phyloP scores from a whole-genome alignment of 2,113 vertebrate species.

The Hemiscyllium ocellatum region DNA sequence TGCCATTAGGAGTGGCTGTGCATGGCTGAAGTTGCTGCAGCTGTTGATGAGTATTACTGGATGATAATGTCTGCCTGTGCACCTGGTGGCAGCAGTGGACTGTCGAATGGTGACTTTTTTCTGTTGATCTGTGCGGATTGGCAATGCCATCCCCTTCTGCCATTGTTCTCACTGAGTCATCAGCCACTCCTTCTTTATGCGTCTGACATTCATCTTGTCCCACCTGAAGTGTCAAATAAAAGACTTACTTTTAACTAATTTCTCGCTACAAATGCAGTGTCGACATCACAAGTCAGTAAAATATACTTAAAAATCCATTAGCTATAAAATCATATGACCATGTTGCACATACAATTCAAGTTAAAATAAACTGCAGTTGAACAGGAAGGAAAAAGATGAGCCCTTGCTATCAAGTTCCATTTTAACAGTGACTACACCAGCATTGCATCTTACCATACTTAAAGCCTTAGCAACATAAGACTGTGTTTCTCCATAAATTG shows the following conservation, averaged over 20 bases:
- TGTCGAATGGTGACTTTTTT: conserved; percentile 26
- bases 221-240: conserved; percentile 1
- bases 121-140: background rate
- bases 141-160: conserved; percentile 22
- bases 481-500: background rate
- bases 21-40: conserved; percentile 22
- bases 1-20: conserved; percentile 29
- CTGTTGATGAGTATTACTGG: conserved; percentile 20
- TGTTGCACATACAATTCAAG: background rate
- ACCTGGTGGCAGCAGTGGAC: conserved; percentile 32
- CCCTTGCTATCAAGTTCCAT: background rate
- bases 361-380: background rate
- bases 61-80: conserved; percentile 18
- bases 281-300: background rate
- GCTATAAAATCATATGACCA: background rate
- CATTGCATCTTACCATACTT: background rate
- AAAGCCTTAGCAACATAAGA: background rate
- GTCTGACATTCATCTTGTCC: conserved; percentile 34
- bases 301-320: background rate
- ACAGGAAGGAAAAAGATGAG: background rate
- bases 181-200: background rate
- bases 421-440: background rate
- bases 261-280: background rate
- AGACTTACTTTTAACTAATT: conserved; percentile 25
- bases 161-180: conserved; percentile 24